Evolutionary conservation across 2,888 invertebrate genomes (phyloP), one percentile per base, ranked within the genome.

Genomic region (Escarpia spicata): DNA sequence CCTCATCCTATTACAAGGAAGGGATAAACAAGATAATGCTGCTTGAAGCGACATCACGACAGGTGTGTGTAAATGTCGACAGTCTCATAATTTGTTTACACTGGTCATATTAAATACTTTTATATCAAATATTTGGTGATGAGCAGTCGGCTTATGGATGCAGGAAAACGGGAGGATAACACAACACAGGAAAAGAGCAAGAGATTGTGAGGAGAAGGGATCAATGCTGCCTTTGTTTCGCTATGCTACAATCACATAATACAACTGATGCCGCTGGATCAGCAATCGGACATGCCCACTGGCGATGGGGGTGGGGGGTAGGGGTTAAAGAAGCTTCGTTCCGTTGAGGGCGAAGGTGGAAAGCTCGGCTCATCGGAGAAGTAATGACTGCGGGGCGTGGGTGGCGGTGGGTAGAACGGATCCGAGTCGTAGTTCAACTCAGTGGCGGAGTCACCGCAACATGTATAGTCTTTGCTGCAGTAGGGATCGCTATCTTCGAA

Each of bases 221-320:
- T n/a, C 19, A 26, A 75, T 75, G 75, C 75, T 75, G 75, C 75
- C 75, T 75, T 75, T 75, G 75, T 75, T 75, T 75, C 26, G 75
- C 75, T 75, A 75, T 75, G 75, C 75, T 75, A 75, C 75, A 75
- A 75, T 75, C 19, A 75, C 75, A 37, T 43, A 43, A 43, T 44
- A 91, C 91, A 43, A 8, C 4, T 44, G 26, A 26, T 19, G 60
- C 3, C 91, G 12, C 43, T 43, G 19, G n/a, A 92, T 93, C 91
- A 93, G 93, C 94, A 96, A 94, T 96, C 96, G 44, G 96, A 96
- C 93, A 94, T 95, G 92, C 95, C 96, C 31, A 96, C 96, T 37
- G 98, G 98, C 90, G 98, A 98, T 45, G 98, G 98, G 12, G 98
- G 98, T 15, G 98, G 98, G 75, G 98, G 98, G 93, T 98, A 96